Evolutionary conservation across 2,113 vertebrate genomes (phyloP), one percentile per base, ranked within the genome.

Genomic region (Carlito syrichta): DNA sequence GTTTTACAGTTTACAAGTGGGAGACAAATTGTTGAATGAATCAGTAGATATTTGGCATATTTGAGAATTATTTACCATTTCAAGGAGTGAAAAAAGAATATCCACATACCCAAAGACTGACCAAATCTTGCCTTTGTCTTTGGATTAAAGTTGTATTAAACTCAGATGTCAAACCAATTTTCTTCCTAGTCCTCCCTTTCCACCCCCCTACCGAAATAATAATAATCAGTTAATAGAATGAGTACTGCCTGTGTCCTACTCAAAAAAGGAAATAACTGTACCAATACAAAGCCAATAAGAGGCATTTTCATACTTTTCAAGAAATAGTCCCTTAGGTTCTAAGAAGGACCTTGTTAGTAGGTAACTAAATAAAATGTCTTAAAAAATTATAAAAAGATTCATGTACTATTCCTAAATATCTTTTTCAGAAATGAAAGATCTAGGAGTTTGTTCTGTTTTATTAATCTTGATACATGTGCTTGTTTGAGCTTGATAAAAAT

Each of bases 181-280:
- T 40, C 83, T 96, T 89, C 30, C 14, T 66, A 73, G 20, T n/a
- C 27, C 23, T 79, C 5, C 23, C 40, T 38, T 93, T 45, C 16
- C 35, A 81, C 23, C 7, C 30, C 60, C 7, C 10, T 19, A 13
- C 27, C 5, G 20, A 30, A n/a, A 58, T 27, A 68, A 40, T 50
- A 82, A 63, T 50, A 90, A 25, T 19, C 40, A 68, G 25, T 17
- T 86, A 95, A 45, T 62, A 4, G 43, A 93, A 90, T 92, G 63
- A 89, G 56, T 40, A 35, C 62, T 79, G 54, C 38, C 73, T 62
- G 1, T 79, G 50, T 81, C 40, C 22, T 92, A 32, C 56, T 79
- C 60, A 74, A n/a, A 77, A 85, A 88, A 54, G 45, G 32, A 97
- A 97, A 56, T n/a, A 87, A 87, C 82, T 96, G 76, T 90, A 82